Base-by-base conservation (phyloP, 1,140 invertebrate genomes). In the Drosophila asahinai region DNA sequence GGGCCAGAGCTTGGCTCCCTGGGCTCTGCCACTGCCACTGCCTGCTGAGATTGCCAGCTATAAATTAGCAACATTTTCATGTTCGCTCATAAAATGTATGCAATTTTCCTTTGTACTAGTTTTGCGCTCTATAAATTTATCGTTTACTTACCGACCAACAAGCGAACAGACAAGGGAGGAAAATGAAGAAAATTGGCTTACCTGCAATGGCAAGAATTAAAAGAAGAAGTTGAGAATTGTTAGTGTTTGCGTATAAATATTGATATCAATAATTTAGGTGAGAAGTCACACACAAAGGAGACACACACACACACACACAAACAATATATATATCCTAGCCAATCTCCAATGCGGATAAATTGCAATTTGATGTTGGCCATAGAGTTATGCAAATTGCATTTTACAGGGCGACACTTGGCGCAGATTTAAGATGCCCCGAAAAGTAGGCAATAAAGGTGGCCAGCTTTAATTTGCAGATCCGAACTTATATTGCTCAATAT, bases 41-140 rank as follows among this genome's bases (percentile, higher is more conserved):
- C 62, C 63, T 42, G 51, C 67, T 70, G 71, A 74, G 74, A 66
- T 62, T 80, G 67, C 64, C 59, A 58, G 57, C 73, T 64, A 87
- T 87, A 87, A 87, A 87, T 87, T 87, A 87, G 84, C 84, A 83
- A 80, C 81, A 89, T 83, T 89, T 87, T 87, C 77, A 77, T 86
- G 71, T 73, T 66, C 64, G 54, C 70, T 83, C 80, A 83, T 86
- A 87, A 87, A 83, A 83, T 76, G 43, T 68, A 71, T 80, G 15
- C 55, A 45, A 80, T 80, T 73, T 61, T 60, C 54, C 33, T 59
- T 79, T 71, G 47, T 52, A 27, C 64, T 27, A 55, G 49, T 48
- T 38, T 68, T 57, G 36, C 22, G 27, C 40, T 47, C 63, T 68
- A 71, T 47, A 71, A 78, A 79, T 78, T 71, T 71, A 77, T 77